Base-by-base conservation (phyloP, 2,888 invertebrate genomes). In the Stenodera caucasica region DNA sequence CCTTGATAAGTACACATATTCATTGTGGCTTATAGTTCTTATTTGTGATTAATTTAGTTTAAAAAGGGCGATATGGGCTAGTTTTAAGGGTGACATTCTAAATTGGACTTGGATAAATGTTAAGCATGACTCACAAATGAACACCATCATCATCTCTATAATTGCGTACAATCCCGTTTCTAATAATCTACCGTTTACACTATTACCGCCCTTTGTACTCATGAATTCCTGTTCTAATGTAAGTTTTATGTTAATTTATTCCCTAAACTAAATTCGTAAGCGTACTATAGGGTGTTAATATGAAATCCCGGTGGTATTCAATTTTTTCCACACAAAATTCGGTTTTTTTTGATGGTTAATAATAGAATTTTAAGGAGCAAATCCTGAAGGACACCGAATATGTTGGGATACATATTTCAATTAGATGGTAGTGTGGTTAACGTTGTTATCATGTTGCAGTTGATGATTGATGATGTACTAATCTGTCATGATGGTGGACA, bases 381-480 rank as follows among this genome's bases (percentile, higher is more conserved):
- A n/a, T n/a, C n/a, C n/a, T n/a, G n/a, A n/a, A n/a, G n/a, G n/a
- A n/a, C n/a, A n/a, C n/a, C n/a, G n/a, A n/a, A n/a, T n/a, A n/a
- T n/a, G n/a, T n/a, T n/a, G n/a, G n/a, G 45, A 23, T 45, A 23
- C 21, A 74, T 74, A 75, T 75, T 74, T 75, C 75, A 74, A 74
- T 74, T 73, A 72, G 69, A 73, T 73, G 73, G 69, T 33, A 23
- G 68, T 68, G 69, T 68, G 70, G 69, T 70, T 67, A 66, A 70
- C 69, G 23, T 72, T 70, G 74, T 74, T 76, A 75, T 72, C 72
- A 70, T 68, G 60, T 69, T 66, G 65, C 66, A 66, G 57, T 65
- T 66, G 69, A 78, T 79, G 79, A 80, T 80, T 77, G 79, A 80
- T 78, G 79, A 78, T 75, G 74, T 77, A 77, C 78, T 79, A 80